Conservation (phyloP, 2,797 vertebrate genomes). For the Liparis tanakae region DNA sequence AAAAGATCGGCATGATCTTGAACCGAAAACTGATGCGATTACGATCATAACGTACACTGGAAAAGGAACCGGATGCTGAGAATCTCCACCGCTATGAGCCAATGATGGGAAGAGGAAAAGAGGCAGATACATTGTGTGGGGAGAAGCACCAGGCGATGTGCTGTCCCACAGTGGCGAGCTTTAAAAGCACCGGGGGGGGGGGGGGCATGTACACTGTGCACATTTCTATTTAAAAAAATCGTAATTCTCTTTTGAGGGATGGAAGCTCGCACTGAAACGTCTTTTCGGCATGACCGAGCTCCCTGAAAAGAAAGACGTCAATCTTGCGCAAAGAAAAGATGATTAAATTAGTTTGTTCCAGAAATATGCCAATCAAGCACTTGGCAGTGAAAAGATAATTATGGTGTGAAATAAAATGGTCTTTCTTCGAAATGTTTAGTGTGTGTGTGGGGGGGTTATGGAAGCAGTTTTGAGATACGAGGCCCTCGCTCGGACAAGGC, state of each 20-base stretch:
- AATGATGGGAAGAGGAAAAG: too few relatives aligned
- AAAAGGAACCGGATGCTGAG: conserved; percentile 2
- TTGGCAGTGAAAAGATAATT: conserved; percentile 46
- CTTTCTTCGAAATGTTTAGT: conserved; percentile 1
- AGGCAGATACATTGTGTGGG: not conserved
- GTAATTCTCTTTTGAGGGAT: conserved; percentile 23
- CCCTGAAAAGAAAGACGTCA: conserved; percentile 12
- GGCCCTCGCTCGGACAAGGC: conserved; percentile 26
- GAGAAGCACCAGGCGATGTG: not conserved
- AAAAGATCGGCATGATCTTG: not conserved
- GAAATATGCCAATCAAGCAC: conserved; percentile 61
- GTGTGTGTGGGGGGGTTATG: conserved; percentile 3
- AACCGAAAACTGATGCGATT: not conserved
- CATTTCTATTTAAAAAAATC: conserved; percentile 11
- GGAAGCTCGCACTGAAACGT: conserved; percentile 42
- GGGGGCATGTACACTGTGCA: not conserved
- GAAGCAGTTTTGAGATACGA: conserved; percentile 30
- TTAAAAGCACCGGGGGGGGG: not conserved
- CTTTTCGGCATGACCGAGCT: conserved; percentile 53
- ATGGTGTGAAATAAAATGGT: conserved; percentile 10
- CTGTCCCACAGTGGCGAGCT: not conserved
- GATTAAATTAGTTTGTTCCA: conserved; percentile 40
- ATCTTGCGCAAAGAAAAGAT: conserved; percentile 3
- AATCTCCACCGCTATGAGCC: too few relatives aligned
- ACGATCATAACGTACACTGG: not conserved